Conservation (phyloP, 2,113 vertebrate species). For the Saccopteryx leptura region DNA sequence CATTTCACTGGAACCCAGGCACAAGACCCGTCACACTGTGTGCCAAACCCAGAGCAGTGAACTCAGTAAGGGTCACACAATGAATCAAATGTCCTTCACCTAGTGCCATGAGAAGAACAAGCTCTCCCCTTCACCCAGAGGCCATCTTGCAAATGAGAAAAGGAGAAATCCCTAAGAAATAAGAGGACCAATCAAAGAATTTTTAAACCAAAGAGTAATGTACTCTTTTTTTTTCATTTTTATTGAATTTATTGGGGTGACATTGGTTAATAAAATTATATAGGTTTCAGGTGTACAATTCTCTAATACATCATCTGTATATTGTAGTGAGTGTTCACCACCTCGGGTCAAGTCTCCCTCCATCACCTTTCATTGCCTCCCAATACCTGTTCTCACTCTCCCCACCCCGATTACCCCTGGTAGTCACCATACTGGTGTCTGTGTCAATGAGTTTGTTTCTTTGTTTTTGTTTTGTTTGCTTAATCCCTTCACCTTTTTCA, state of each 20-base stretch:
- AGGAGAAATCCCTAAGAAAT: background rate
- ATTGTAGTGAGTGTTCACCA: background rate
- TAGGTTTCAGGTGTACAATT: background rate
- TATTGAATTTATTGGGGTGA: background rate
- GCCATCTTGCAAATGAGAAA: background rate
- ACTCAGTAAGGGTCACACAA: conserved; percentile 15
- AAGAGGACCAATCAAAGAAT: background rate
- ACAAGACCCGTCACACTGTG: conserved; percentile 21
- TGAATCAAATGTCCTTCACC: conserved; percentile 29
- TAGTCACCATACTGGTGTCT: background rate
- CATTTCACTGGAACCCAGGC: conserved; percentile 40
- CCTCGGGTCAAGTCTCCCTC: background rate
- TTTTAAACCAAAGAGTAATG: background rate
- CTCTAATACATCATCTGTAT: background rate
- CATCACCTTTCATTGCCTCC: background rate
- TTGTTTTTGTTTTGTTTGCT: background rate
- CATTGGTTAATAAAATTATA: background rate
- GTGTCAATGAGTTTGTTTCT: background rate
- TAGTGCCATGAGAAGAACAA: background rate
- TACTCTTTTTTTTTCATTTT: background rate
- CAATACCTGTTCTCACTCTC: background rate
- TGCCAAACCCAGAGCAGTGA: conserved; percentile 40
- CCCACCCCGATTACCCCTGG: background rate
- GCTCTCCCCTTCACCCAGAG: background rate
- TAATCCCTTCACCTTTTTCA: background rate